These are phyloP conservation scores for Okamejei kenojei DNA, from an alignment of 2,797 vertebrate species.

Conservation along the genomic window DNA sequence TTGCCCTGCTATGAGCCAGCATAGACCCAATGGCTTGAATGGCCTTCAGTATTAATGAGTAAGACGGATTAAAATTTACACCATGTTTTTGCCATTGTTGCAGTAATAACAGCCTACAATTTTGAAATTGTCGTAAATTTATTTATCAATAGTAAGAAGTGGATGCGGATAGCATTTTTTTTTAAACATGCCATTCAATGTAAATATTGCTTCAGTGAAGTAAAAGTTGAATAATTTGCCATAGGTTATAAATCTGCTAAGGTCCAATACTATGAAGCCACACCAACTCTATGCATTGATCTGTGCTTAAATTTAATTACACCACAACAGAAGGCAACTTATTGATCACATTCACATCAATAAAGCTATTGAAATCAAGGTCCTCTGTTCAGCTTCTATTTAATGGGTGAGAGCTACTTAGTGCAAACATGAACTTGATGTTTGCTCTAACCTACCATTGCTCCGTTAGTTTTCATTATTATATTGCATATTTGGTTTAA, in stretches of 20 bases:
- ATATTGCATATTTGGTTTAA: background rate
- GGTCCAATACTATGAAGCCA: background rate
- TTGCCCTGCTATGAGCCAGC: background rate
- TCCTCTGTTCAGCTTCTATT: background rate
- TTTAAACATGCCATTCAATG: background rate
- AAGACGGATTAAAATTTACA: background rate
- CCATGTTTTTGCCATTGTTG: background rate
- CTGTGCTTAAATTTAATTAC: background rate
- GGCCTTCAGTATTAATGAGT: too few relatives aligned
- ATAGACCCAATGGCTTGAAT: background rate
- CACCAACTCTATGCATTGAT: background rate
- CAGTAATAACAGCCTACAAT: background rate
- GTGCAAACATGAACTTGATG: background rate
- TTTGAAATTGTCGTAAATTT: background rate
- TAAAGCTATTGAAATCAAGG: background rate
- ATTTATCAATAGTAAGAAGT: background rate
- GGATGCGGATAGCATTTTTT: background rate
- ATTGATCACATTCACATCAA: background rate
- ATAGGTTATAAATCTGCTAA: background rate
- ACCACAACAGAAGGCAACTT: background rate
- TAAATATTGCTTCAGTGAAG: background rate
- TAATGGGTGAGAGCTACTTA: background rate
- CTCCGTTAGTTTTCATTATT: background rate
- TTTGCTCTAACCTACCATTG: background rate
- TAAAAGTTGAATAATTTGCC: background rate